Evolutionary conservation across 2,113 vertebrate species (phyloP).

Genomic region (Lichenostomus cassidix): DNA sequence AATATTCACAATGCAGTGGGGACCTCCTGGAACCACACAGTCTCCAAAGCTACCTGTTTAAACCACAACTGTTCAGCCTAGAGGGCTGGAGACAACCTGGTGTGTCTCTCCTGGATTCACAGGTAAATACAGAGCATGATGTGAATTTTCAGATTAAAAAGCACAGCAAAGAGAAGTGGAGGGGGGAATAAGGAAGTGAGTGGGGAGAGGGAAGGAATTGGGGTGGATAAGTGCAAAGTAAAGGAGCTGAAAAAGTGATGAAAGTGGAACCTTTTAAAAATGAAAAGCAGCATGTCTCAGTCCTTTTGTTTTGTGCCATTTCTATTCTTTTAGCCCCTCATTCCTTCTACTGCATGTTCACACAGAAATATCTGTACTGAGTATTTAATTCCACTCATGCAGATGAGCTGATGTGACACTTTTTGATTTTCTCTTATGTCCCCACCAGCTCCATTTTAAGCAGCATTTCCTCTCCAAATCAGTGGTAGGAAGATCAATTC

Average conservation of each 20-base stretch:
- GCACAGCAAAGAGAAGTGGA: not conserved
- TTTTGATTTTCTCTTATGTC: not conserved
- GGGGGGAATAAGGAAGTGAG: fast-evolving
- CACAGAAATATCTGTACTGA: not conserved
- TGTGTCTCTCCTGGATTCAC: not conserved
- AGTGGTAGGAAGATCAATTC: not conserved
- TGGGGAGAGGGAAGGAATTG: not conserved
- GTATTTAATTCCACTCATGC: not conserved
- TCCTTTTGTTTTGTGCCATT: not conserved
- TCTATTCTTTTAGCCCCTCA: not conserved
- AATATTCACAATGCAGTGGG: not conserved
- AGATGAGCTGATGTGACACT: not conserved
- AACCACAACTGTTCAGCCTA: not conserved
- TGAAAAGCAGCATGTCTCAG: not conserved
- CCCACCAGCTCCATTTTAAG: not conserved
- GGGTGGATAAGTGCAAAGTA: not conserved
- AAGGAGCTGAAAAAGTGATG: not conserved
- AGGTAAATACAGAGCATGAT: not conserved
- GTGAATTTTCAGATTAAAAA: not conserved
- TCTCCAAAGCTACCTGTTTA: not conserved
- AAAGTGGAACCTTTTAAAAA: not conserved
- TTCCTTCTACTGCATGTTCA: not conserved
- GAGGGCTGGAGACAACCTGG: not conserved
- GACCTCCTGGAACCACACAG: not conserved
- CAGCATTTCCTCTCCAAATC: not conserved